Conservation (phyloP, 2,888 invertebrate species). For the Gymnocheta viridis region DNA sequence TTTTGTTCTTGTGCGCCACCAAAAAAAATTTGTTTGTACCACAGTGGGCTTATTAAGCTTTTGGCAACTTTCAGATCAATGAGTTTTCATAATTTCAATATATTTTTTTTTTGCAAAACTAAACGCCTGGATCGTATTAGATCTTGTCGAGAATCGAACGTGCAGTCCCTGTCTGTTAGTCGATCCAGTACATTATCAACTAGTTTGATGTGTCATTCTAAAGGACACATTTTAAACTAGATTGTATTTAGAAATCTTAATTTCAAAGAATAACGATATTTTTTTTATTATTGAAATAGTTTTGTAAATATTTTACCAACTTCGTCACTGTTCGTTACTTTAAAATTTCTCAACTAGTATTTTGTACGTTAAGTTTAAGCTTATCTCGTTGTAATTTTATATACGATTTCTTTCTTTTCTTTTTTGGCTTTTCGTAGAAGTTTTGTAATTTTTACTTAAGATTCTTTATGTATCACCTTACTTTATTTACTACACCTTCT, state of each 20-base stretch:
- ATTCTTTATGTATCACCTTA: conserved; percentile 29
- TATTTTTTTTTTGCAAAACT: too few relatives aligned
- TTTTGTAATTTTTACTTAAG: conserved; percentile 40
- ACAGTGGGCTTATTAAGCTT: not conserved
- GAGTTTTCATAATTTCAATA: not conserved
- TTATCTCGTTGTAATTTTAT: conserved; percentile 39
- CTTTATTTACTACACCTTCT: not conserved
- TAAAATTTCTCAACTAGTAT: not conserved
- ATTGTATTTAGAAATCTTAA: too few relatives aligned
- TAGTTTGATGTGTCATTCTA: too few relatives aligned
- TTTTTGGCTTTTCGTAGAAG: not conserved
- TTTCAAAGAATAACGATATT: too few relatives aligned
- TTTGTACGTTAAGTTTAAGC: conserved; percentile 29
- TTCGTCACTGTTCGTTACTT: not conserved
- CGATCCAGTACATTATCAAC: too few relatives aligned
- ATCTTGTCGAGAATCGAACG: too few relatives aligned
- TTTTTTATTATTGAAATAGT: not conserved
- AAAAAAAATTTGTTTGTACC: too few relatives aligned
- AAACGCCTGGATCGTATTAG: too few relatives aligned
- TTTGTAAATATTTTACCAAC: not conserved
- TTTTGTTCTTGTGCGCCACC: conserved; percentile 6
- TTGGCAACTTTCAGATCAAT: not conserved
- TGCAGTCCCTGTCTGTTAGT: too few relatives aligned
- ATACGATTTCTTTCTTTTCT: not conserved
- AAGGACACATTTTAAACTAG: too few relatives aligned